Conservation (phyloP, 2,113 vertebrate genomes). For the Oryctolagus cuniculus region DNA sequence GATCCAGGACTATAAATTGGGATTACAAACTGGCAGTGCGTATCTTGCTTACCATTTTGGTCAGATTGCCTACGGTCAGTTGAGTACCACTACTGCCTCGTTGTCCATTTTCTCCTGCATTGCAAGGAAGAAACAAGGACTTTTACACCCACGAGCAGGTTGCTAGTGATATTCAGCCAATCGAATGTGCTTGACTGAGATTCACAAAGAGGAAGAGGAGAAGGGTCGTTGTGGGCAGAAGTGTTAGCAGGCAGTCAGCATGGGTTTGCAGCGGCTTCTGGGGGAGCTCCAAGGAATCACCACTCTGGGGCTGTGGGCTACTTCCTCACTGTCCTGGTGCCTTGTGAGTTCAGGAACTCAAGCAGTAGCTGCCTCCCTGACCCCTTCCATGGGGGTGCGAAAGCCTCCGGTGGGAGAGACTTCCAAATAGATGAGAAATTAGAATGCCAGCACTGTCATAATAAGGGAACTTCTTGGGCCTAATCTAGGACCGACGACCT, state of each 20-base stretch:
- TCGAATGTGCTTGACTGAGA: neutral
- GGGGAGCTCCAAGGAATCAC: neutral
- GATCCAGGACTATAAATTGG: neutral
- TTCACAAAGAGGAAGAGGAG: neutral
- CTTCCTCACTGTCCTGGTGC: fast-evolving
- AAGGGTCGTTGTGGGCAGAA: neutral
- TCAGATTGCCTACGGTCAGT: neutral
- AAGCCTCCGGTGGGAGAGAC: neutral
- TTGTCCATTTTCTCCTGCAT: neutral
- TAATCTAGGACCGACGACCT: neutral
- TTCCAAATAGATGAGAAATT: neutral
- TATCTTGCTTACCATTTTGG: neutral
- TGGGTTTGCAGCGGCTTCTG: neutral
- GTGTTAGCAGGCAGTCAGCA: neutral
- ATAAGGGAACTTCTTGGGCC: neutral
- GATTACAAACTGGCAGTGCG: neutral
- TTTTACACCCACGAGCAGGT: fast-evolving
- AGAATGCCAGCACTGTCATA: neutral
- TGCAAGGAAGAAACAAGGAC: too few species aligned
- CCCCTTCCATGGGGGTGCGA: neutral
- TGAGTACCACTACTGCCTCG: fast-evolving
- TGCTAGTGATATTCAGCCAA: neutral
- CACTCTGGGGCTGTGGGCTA: fast-evolving
- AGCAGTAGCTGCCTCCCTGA: neutral
- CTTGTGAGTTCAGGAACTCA: neutral